Evolutionary conservation across 2,113 vertebrate species (phyloP).

Genomic region (Suricata suricatta): DNA sequence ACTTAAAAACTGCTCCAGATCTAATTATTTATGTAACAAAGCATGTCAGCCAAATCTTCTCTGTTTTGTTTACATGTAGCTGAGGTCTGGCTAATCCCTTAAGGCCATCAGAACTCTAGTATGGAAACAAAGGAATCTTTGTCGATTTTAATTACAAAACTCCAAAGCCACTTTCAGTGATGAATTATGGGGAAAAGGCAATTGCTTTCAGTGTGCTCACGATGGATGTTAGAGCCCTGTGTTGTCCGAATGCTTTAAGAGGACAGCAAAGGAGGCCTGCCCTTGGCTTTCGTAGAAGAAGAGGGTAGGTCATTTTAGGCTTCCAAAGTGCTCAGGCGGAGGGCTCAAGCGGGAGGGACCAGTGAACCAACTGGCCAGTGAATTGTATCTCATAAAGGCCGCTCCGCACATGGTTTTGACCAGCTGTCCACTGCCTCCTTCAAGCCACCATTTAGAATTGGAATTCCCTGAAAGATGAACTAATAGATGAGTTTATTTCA

Average conservation of each 20-base stretch:
- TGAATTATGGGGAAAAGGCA: not conserved
- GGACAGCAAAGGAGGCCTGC: not conserved
- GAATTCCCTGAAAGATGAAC: not conserved
- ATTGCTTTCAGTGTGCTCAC: not conserved
- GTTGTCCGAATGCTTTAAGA: not conserved
- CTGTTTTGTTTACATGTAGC: not conserved
- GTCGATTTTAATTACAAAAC: not conserved
- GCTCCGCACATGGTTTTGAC: not conserved
- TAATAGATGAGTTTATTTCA: not conserved
- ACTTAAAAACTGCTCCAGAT: not conserved
- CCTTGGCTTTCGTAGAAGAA: not conserved
- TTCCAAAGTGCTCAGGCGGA: not conserved
- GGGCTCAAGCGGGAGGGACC: too few relatives aligned
- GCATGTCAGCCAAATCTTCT: not conserved
- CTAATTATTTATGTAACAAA: not conserved
- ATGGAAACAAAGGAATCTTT: not conserved
- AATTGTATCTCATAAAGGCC: not conserved
- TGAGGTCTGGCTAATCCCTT: not conserved
- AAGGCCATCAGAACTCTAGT: not conserved
- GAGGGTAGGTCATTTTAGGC: not conserved
- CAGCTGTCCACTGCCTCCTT: not conserved
- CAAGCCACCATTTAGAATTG: not conserved
- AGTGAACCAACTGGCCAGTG: not conserved
- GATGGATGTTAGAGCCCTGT: not conserved
- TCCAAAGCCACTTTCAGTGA: not conserved